Evolutionary conservation across 1,140 invertebrate species (phyloP).

Genomic region (Tetragonula clypearis): DNA sequence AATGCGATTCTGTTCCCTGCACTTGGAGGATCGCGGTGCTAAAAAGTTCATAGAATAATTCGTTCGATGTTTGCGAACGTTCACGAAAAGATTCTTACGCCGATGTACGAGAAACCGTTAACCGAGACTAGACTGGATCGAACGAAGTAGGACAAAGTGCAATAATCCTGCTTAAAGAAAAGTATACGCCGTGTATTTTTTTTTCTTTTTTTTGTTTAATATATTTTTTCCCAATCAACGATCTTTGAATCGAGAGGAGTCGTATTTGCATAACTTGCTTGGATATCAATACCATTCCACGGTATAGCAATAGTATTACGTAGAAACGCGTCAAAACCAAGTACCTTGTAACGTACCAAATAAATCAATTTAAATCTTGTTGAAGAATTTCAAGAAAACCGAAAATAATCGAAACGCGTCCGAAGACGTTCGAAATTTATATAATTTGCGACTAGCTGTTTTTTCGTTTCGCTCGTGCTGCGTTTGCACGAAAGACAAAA

Average conservation of each 20-base stretch:
- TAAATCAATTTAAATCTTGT: conserved; percentile 13
- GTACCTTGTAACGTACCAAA: conserved; percentile 62
- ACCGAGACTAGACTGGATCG: conserved; percentile 43
- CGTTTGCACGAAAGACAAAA: not conserved
- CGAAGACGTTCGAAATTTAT: not conserved
- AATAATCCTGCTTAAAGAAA: conserved; percentile 38
- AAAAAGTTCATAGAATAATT: not conserved
- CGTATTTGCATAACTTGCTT: not conserved
- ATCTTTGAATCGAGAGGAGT: not conserved
- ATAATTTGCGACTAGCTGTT: too few relatives aligned
- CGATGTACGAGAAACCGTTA: conserved; percentile 46
- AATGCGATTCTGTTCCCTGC: not conserved
- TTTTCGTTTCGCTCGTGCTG: too few relatives aligned
- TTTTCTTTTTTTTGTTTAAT: too few relatives aligned
- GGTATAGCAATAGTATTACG: conserved; percentile 44
- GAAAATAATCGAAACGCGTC: not conserved
- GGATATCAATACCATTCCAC: not conserved
- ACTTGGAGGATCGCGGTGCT: not conserved
- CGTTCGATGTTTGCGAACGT: not conserved
- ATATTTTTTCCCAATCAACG: not conserved
- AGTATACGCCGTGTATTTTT: not conserved
- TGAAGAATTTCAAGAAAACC: not conserved
- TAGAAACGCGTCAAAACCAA: conserved; percentile 48
- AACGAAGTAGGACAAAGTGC: conserved; percentile 45
- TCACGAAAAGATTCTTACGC: not conserved